Conservation (phyloP, 1,140 invertebrate species). For the Drosophila sucinea region DNA sequence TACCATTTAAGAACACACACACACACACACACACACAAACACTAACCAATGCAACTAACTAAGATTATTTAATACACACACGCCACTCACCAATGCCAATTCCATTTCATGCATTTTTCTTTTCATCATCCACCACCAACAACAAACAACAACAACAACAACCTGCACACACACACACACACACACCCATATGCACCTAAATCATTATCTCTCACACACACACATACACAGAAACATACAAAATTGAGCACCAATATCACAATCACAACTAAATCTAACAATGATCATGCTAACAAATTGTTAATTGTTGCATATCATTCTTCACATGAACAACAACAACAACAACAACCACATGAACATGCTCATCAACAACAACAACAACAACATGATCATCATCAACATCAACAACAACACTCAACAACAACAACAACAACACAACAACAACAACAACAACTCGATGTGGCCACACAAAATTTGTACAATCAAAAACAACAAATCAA, state of each 20-base stretch:
- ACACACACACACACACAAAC: too few species aligned
- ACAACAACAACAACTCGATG: constrained; percentile 69
- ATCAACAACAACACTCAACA: constrained; percentile 38
- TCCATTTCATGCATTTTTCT: constrained; percentile 60
- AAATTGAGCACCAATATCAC: constrained; percentile 51
- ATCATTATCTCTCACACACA: background rate
- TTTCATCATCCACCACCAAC: constrained; percentile 36
- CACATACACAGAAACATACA: constrained; percentile 49
- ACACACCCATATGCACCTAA: background rate
- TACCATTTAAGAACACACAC: too few species aligned
- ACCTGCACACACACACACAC: constrained; percentile 43
- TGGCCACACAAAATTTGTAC: constrained; percentile 79
- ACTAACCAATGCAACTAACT: background rate
- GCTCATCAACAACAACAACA: constrained; percentile 47
- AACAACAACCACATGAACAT: constrained; percentile 36
- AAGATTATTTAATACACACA: background rate
- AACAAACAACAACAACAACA: constrained; percentile 24
- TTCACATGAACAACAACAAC: constrained; percentile 75
- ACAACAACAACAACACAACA: constrained; percentile 46
- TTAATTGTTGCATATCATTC: constrained; percentile 82
- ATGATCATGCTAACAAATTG: constrained; percentile 77
- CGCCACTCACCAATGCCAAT: constrained; percentile 12
- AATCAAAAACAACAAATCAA: constrained; percentile 82
- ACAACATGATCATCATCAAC: constrained; percentile 36
- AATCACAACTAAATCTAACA: constrained; percentile 66